Base-by-base conservation (phyloP, 1,140 invertebrate species). In the Drosophila ironensis region DNA sequence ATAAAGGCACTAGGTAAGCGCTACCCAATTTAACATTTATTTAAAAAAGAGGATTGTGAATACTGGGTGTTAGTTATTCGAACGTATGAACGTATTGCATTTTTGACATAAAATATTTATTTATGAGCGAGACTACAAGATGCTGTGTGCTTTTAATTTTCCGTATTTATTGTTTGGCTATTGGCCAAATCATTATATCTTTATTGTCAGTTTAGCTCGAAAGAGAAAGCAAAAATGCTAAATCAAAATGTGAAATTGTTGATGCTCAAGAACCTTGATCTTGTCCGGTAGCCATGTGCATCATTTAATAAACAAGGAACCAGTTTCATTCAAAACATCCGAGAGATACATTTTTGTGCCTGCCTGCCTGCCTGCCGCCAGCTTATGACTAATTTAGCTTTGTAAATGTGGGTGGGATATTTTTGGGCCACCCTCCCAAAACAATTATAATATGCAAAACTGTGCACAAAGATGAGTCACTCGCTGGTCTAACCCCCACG, bases 251-350 rank as follows among this genome's bases (percentile, higher is more conserved):
- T 46, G 24, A 78, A 56, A 64, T 48, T 52, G 50, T 51, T 63
- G 38, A 50, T 75, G 63, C 12, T 27, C 52, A 9, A 41, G 42
- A 84, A 84, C 78, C 78, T 82, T 82, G 78, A 82, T 82, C 78
- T 82, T 82, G 73, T 73, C 54, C 61, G 72, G 25, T 46, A 37
- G 52, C 78, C 78, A 81, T 84, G 68, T 81, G 78, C 72, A 72
- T 44, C 33, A 64, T 63, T 72, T 81, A 40, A 57, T 48, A 50
- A 69, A 27, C 47, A 19, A 50, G 33, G 47, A 69, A 41, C n/a
- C n/a, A n/a, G n/a, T n/a, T n/a, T n/a, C n/a, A n/a, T n/a, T n/a
- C n/a, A n/a, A n/a, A n/a, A n/a, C n/a, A n/a, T n/a, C n/a, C n/a
- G n/a, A n/a, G n/a, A n/a, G n/a, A 42, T 66, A 25, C 4, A 27